Evolutionary conservation across 1,140 invertebrate genomes (phyloP), one percentile per base, ranked within the genome.

Genomic region (Gonioctena quinquepunctata): DNA sequence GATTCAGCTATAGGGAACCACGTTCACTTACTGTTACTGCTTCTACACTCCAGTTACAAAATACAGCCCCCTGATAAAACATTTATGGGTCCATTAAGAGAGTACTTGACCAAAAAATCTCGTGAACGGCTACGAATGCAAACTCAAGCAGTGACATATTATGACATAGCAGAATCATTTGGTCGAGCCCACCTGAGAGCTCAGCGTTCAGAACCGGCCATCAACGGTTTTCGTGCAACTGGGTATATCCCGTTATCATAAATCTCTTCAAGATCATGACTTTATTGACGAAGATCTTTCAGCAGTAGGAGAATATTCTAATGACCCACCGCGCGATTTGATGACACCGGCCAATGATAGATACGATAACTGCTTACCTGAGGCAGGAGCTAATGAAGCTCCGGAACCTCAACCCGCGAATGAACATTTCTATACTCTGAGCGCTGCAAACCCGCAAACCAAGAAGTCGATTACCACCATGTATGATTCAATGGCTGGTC

Each of bases 31-130:
- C 7, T 81, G 7, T 77, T 49, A 23, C 69, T 83, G 8, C 80
- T 82, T 33, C 77, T 81, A 7, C 82, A 84, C 54, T 68, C 57
- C 19, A 81, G 74, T 3, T 79, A 82, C 67, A 72, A 76, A 21
- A 50, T 83, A 79, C 81, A 84, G 65, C 81, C 82, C 18, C 65
- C 82, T 11, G 83, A 83, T 65, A 68, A 74, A 16, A 50, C 71
- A 13, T 76, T 83, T 59, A 81, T 82, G 74, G 66, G 66, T 23
- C 73, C 78, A n/a, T 56, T 76, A 8, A 77, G 70, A 50, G 69
- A 16, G n/a, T 71, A 68, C 56, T 68, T 56, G 16, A 68, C 22
- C 50, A 66, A 71, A 68, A 66, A 71, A 52, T 68, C 62, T 52
- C 26, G 52, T n/a, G n/a, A n/a, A n/a, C n/a, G n/a, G n/a, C n/a